Evolutionary conservation across 2,797 vertebrate genomes (phyloP), one percentile per base, ranked within the genome.

Genomic region (Peromyscus nudipes): DNA sequence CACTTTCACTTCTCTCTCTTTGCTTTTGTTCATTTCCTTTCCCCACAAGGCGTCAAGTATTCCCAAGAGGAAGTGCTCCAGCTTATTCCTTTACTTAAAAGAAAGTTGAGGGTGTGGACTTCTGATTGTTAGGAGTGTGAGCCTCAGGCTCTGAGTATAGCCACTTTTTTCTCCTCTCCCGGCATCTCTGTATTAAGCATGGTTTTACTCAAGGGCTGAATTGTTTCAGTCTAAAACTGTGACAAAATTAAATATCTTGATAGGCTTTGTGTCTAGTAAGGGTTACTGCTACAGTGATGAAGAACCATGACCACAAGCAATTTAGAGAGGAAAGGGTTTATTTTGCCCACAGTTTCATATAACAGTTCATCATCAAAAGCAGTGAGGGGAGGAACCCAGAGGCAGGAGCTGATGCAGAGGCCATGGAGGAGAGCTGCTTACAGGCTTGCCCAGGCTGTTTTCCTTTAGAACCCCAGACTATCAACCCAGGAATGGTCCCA

Each of bases 81-180:
- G n/a, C 55, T 95, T 62, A 46, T 62, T 62, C 40, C 46, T 86
- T 57, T 31, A 57, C 49, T 40, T 92, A 29, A 43, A 7, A 62
- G 69, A 86, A 89, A 43, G 40, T 14, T 57, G 49, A 88, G 19
- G 40, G 23, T 73, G 12, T 37, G 73, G 43, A 67, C n/a, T 49
- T 10, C 52, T 82, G 64, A 57, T 67, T 73, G 86, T 95, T 40
- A 71, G 86, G 64, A 96, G 77, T 57, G 40, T 92, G 65, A 93
- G 49, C n/a, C 21, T 88, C 40, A 55, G 19, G 71, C 85, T 64
- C 0, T 31, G 31, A 13, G 2, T 52, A 49, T 12, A 76, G 43
- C 57, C 29, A 17, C 34, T 82, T 86, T n/a, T 31, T 34, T 37
- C 19, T 23, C 23, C 34, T 29, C n/a, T 80, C 64, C 40, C 52